Evolutionary conservation across 2,888 invertebrate species (phyloP), one percentile per base, ranked within the genome.

Genomic region (Idaea aversata): DNA sequence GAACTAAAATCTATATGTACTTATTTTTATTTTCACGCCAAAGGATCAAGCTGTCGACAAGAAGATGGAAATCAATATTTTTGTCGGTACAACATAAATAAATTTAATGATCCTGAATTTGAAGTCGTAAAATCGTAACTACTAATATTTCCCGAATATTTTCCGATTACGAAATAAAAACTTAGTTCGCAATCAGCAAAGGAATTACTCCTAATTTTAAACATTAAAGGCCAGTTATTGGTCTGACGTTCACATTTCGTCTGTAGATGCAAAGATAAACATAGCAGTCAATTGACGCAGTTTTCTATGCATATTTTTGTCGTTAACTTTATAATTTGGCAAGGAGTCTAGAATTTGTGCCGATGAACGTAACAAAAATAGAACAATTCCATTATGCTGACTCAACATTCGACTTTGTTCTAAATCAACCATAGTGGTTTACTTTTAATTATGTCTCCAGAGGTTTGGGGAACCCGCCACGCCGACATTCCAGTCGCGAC

Each of bases 261-360:
- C 13, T 47, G 47, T 47, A 47, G 47, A 47, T 47, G 47, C 47
- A 47, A 74, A 75, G 73, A 75, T 78, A 76, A 80, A 81, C 78
- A 77, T 75, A 74, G 75, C 71, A 75, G 70, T 75, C 74, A 74
- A 69, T 79, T 82, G 84, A 84, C 85, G 85, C 82, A 85, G 82
- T 83, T 47, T 47, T 83, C 72, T 78, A 75, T 82, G 83, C 82
- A 87, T 86, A 88, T 87, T 90, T 90, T 87, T 88, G 85, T 87
- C 87, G 82, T 88, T 85, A 85, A 86, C 79, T 89, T 87, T 86
- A 91, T 87, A 87, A 87, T 87, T 90, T 90, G 89, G 90, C 90
- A 91, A 76, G 78, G 82, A 85, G 82, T 83, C 83, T 85, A 84
- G 84, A 84, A 79, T 80, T 77, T 77, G 78, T 80, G 83, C 82